Base-by-base conservation (phyloP, 1,140 invertebrate genomes). In the Musca vetustissima region DNA sequence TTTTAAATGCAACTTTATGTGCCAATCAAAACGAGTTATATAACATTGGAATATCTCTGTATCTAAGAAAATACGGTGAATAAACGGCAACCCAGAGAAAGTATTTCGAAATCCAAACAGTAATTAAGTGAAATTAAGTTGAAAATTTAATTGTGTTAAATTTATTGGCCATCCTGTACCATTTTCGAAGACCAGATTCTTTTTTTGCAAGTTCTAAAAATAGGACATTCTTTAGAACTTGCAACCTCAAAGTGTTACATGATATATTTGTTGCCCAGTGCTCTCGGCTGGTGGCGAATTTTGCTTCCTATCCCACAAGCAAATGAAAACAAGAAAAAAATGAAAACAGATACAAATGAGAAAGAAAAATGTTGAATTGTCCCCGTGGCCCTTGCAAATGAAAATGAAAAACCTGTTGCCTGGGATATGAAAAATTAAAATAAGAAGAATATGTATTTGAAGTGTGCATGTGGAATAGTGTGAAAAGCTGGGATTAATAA, bases 221-320 rank as follows among this genome's bases (percentile, higher is more conserved):
- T 25, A 49, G 22, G 43, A 24, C 32, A 36, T 61, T 61, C 28
- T 61, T 61, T 61, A 61, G 67, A 69, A 52, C 49, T 69, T 32
- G 68, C 49, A 25, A 53, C 59, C 68, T 66, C 68, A 66, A 36
- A 65, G 52, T 69, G 68, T 69, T 69, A 69, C 64, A 69, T 69
- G 68, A 69, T 69, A 69, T 69, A 66, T 61, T 61, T 61, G 11
- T 43, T 43, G 13, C 24, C 49, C 24, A 66, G 14, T 50, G 64
- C 36, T 43, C 49, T 66, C 64, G 32, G 48, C 49, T 22, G 24
- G 21, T 22, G n/a, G 52, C 49, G 7, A 32, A 25, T n/a, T 24
- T 43, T 43, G 36, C 36, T 43, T 43, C 36, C 36, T 61, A 61
- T 43, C 57, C 17, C 15, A 50, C 57, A 28, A 50, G 48, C 43